Percentiles rank a stretch among this genome's conserved stretches.
phyloP scores from a whole-genome alignment of 2,797 vertebrate genomes.

The Mergus octosetaceus region DNA sequence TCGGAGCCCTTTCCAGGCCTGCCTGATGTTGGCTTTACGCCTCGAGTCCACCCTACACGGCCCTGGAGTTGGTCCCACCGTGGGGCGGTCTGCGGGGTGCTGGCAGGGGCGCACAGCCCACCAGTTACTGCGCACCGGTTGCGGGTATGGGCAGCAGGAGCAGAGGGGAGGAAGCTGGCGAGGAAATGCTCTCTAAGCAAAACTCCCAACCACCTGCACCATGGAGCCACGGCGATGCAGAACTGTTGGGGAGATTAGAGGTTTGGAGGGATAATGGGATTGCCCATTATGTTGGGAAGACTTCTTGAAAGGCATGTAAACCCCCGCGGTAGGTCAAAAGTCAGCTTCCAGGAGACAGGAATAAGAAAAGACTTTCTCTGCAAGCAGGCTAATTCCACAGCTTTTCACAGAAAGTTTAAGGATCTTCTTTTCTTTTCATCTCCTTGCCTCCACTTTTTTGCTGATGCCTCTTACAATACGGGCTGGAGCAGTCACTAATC shows the following conservation, averaged over 20 bases:
- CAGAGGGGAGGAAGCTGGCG: accelerated
- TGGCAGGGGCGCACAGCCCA: not conserved
- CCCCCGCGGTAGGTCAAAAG: not conserved
- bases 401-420: conserved; percentile 4
- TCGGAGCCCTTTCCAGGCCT: not conserved
- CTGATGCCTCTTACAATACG: accelerated
- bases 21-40: accelerated
- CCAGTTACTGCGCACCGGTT: accelerated
- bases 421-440: not conserved
- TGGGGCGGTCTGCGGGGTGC: accelerated
- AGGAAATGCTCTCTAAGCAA: not conserved
- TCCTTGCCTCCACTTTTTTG: not conserved
- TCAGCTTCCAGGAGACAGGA: not conserved
- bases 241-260: not conserved
- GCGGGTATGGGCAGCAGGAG: not conserved
- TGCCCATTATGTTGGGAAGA: not conserved
- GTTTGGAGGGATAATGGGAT: not conserved
- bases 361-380: not conserved
- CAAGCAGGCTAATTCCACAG: not conserved
- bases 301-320: accelerated
- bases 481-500: not conserved
- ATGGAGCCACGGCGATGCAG: not conserved
- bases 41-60: accelerated
- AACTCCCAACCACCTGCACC: accelerated
- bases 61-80: accelerated